Evolutionary conservation across 2,888 invertebrate species (phyloP).

Genomic region (Prosapia bicincta): DNA sequence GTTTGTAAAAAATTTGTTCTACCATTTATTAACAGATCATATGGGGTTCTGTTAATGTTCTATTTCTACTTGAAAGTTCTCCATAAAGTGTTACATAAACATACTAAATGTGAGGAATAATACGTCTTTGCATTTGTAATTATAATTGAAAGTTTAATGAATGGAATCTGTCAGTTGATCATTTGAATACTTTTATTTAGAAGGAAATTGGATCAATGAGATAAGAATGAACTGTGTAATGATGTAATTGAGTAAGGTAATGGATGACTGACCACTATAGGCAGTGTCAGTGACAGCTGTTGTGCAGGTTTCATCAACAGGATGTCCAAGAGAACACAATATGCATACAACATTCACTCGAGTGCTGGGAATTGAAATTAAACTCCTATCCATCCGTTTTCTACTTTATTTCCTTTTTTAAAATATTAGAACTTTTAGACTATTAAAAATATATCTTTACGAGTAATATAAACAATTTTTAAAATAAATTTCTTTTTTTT

Average conservation of each 20-base stretch:
- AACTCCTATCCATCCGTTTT: not conserved
- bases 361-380: not conserved
- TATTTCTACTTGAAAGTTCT: too few relatives aligned
- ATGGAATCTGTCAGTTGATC: not conserved
- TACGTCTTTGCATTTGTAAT: too few relatives aligned
- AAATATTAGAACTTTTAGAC: too few relatives aligned
- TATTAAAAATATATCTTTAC: too few relatives aligned
- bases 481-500: too few relatives aligned
- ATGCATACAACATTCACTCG: not conserved
- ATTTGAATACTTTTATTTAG: not conserved
- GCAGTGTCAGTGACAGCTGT: not conserved
- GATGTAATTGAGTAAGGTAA: not conserved
- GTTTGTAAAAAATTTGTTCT: too few relatives aligned
- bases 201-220: not conserved
- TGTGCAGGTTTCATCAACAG: not conserved
- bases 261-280: not conserved
- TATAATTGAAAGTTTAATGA: not conserved
- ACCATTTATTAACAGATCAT: too few relatives aligned
- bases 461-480: too few relatives aligned
- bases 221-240: not conserved
- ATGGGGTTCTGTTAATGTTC: too few relatives aligned
- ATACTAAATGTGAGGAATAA: too few relatives aligned
- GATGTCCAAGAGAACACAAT: not conserved
- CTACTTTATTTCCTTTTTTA: too few relatives aligned
- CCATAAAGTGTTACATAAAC: too few relatives aligned